Percentiles rank a stretch among this genome's conserved stretches.
These are phyloP conservation scores for Quadroppia sp. DNA, from an alignment of 2,888 invertebrate species.

Conservation along the genomic window DNA sequence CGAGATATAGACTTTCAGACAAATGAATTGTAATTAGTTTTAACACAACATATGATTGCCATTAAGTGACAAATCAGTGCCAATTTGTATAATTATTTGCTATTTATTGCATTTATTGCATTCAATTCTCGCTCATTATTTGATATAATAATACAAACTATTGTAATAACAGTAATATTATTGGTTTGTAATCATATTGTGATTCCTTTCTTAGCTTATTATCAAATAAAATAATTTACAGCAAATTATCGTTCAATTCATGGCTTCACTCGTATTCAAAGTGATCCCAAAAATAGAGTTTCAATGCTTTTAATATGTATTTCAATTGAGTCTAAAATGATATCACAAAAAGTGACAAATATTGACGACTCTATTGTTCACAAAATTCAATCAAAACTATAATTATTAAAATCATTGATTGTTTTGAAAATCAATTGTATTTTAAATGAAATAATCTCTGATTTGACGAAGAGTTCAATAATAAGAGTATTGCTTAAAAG, in stretches of 20 bases:
- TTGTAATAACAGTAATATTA: slow-evolving; percentile 8
- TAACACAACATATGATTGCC: background rate
- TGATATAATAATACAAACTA: background rate
- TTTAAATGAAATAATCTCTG: too few relatives aligned
- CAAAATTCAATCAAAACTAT: too few relatives aligned
- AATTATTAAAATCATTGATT: too few relatives aligned
- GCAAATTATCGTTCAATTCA: background rate
- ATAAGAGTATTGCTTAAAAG: too few relatives aligned
- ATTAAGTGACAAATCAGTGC: slow-evolving; percentile 2
- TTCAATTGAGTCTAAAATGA: too few relatives aligned
- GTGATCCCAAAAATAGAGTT: too few relatives aligned
- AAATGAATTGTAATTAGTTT: background rate
- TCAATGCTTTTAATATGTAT: background rate
- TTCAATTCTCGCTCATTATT: slow-evolving; percentile 29
- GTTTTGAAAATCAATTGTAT: too few relatives aligned
- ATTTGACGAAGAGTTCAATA: too few relatives aligned
- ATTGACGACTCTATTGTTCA: too few relatives aligned
- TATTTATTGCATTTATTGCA: slow-evolving; percentile 26
- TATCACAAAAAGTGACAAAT: too few relatives aligned
- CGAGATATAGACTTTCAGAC: background rate
- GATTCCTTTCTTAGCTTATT: slow-evolving; percentile 23
- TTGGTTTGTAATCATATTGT: slow-evolving; percentile 9
- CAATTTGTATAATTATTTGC: slow-evolving; percentile 17
- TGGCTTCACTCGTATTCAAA: background rate
- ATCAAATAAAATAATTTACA: slow-evolving; percentile 23